phyloP scores from a whole-genome alignment of 2,888 invertebrate species.

The Zootermopsis nevadensis region DNA sequence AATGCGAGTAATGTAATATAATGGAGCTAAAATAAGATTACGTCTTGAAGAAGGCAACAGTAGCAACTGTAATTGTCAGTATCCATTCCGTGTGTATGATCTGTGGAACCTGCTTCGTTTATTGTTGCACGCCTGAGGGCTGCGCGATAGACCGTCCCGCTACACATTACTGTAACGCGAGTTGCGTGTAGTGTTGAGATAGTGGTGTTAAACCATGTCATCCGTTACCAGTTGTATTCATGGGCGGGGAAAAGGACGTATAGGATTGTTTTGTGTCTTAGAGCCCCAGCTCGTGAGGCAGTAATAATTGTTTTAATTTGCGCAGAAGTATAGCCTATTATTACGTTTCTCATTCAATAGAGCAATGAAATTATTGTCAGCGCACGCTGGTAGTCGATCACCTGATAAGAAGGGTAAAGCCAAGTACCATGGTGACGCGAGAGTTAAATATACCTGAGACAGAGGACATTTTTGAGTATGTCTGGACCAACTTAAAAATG shows the following conservation, averaged over 20 bases:
- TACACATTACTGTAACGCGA: background rate
- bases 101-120: background rate
- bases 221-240: conserved; percentile 20
- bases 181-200: conserved; percentile 20
- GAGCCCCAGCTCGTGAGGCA: background rate
- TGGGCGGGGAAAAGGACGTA: background rate
- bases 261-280: background rate
- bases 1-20: too few relatives aligned
- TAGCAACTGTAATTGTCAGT: background rate
- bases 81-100: background rate
- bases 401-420: too few relatives aligned
- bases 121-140: conserved; percentile 9
- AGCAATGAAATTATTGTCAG: too few relatives aligned
- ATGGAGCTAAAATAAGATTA: too few relatives aligned
- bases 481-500: too few relatives aligned
- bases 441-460: too few relatives aligned
- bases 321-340: background rate
- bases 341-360: too few relatives aligned
- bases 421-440: too few relatives aligned
- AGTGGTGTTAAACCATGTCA: background rate
- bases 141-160: conserved; percentile 22
- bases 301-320: background rate
- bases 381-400: too few relatives aligned
- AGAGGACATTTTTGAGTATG: too few relatives aligned
- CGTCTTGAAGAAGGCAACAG: background rate